These are phyloP conservation scores for Rutpela maculata DNA, from an alignment of 2,888 invertebrate species.

Conservation along the genomic window DNA sequence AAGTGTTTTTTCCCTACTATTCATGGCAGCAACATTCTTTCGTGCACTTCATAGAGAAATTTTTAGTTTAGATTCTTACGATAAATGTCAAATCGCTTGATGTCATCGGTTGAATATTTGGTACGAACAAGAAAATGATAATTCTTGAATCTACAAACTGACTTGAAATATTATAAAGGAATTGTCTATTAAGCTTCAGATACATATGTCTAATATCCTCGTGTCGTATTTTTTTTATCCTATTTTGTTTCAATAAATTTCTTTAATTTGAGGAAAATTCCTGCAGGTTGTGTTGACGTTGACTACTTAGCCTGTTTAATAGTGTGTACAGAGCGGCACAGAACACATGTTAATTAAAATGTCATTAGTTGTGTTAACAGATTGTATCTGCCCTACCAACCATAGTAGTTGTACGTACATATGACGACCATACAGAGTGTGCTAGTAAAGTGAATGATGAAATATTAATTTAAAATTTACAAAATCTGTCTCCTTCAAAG, in stretches of 20 bases:
- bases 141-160: not conserved
- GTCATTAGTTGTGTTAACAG: slow-evolving; percentile 56
- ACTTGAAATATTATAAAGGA: not conserved
- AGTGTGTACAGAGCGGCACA: slow-evolving; percentile 64
- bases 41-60: no score
- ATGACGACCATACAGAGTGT: slow-evolving; percentile 4
- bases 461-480: no score
- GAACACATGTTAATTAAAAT: slow-evolving; percentile 60
- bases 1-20: no score
- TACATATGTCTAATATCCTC: not conserved
- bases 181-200: not conserved
- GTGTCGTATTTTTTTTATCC: not conserved
- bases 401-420: slow-evolving; percentile 48
- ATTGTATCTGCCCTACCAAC: slow-evolving; percentile 54
- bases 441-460: not conserved
- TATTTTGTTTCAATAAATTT: not conserved
- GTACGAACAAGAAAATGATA: no score
- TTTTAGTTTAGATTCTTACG: no score
- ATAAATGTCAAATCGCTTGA: no score
- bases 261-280: slow-evolving; percentile 21
- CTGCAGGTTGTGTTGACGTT: slow-evolving; percentile 30
- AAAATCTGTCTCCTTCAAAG: no score
- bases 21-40: no score
- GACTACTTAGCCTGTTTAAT: slow-evolving; percentile 65
- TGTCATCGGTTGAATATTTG: no score